phyloP scores from a whole-genome alignment of 2,113 vertebrate species.

The Triplophysa dalaica region DNA sequence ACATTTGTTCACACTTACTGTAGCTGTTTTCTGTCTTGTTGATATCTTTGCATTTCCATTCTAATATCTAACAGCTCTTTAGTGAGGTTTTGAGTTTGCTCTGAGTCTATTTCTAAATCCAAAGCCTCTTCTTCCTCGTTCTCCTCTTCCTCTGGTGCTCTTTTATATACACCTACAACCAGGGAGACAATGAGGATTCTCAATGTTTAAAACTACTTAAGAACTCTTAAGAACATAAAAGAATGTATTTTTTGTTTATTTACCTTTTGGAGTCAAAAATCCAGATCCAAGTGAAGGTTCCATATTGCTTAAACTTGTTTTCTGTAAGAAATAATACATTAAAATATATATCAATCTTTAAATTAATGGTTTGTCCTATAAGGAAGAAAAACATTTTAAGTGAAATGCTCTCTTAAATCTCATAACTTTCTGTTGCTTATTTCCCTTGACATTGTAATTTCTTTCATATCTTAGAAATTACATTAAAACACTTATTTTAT shows the following conservation, averaged over 20 bases:
- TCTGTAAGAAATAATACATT: not conserved
- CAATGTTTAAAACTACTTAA: not conserved
- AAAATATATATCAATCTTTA: not conserved
- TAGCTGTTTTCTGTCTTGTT: slow-evolving; percentile 80
- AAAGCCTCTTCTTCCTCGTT: slow-evolving; percentile 25
- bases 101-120: not conserved
- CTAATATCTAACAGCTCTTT: slow-evolving; percentile 80
- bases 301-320: slow-evolving; percentile 34
- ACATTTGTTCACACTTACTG: slow-evolving; percentile 63
- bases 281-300: slow-evolving; percentile 15
- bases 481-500: too few relatives aligned
- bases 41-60: slow-evolving; percentile 80
- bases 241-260: not conserved
- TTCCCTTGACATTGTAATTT: too few relatives aligned
- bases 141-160: slow-evolving; percentile 29
- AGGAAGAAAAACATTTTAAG: not conserved
- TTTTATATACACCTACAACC: slow-evolving; percentile 33
- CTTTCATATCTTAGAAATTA: too few relatives aligned
- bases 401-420: too few relatives aligned
- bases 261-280: slow-evolving; percentile 26
- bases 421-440: too few relatives aligned
- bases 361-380: too few relatives aligned
- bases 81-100: slow-evolving; percentile 66
- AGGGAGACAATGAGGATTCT: not conserved
- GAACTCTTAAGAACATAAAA: not conserved